Conservation (phyloP, 2,113 vertebrate species). For the Cromileptes altivelis region DNA sequence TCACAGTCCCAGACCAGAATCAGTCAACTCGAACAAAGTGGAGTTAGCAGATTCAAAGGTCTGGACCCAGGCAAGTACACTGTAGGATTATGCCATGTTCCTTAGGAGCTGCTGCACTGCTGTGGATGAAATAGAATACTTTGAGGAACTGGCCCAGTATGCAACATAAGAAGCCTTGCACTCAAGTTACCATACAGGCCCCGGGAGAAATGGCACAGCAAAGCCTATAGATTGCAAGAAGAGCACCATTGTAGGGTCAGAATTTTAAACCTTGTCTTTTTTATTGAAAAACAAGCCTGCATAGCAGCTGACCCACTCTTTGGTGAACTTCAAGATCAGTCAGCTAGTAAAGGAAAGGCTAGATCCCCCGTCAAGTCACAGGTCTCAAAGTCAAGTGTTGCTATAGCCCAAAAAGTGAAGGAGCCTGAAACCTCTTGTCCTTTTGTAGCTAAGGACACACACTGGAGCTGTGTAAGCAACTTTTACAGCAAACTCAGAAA, state of each 20-base stretch:
- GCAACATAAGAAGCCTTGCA: not conserved
- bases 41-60: too few relatives aligned
- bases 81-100: not conserved
- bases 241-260: not conserved
- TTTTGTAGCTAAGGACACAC: not conserved
- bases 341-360: not conserved
- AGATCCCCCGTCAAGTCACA: not conserved
- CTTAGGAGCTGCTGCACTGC: not conserved
- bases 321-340: slow-evolving; percentile 1
- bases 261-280: not conserved
- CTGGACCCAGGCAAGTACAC: too few relatives aligned
- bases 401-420: not conserved
- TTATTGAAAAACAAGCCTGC: not conserved
- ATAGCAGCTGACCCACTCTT: not conserved
- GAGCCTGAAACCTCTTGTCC: not conserved
- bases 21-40: too few relatives aligned
- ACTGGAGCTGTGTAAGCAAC: not conserved
- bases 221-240: not conserved
- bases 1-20: too few relatives aligned
- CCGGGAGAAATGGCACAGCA: not conserved
- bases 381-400: not conserved
- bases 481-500: not conserved
- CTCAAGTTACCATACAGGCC: not conserved
- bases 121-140: not conserved
- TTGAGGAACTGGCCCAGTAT: not conserved